Base-by-base conservation (phyloP, 2,113 vertebrate species). In the Amphilophus citrinellus region DNA sequence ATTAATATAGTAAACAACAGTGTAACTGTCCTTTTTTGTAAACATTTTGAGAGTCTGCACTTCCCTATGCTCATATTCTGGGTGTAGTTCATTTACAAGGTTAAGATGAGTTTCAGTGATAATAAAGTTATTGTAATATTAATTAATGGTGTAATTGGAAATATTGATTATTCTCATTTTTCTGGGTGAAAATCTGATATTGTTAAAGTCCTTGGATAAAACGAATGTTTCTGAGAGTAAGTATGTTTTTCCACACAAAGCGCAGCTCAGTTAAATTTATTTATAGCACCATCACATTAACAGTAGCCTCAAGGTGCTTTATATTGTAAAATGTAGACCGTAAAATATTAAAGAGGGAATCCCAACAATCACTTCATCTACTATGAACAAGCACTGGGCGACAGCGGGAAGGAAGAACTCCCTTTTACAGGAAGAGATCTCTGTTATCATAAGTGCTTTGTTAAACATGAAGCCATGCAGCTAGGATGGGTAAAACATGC, bases 21-120 rank as follows among this genome's bases (percentile, higher is more conserved):
- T 37, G 35, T 37, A 11, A 44, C 7, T 66, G 37, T 66, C n/a
- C 24, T 44, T 66, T 37, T 44, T 27, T 27, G 63, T 44, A 47
- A 27, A 18, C 42, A 47, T 27, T n/a, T 0, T 10, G 14, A 68
- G 39, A 39, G 8, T 14, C 39, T 17, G 13, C 11, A 68, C 39
- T 44, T 68, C 39, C 63, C 63, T 68, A 68, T 68, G 44, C 63
- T 68, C 63, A 47, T 27, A 47, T 68, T 68, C 22, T 24, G 63
- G 42, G 15, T 44, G 63, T 44, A 44, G 27, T 47, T 47, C 2
- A 68, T 68, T 68, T 68, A 22, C 14, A 13, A 47, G 44, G 44
- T 22, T 44, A 44, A 30, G 30, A 30, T 30, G 30, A 27, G 39
- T 47, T 68, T 68, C 24, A 47, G 2, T 44, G 42, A 44, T 44